Base-by-base conservation (phyloP, 30 jellyfish, hydroid and myxozoan species). In the Clytia hemisphaerica region DNA sequence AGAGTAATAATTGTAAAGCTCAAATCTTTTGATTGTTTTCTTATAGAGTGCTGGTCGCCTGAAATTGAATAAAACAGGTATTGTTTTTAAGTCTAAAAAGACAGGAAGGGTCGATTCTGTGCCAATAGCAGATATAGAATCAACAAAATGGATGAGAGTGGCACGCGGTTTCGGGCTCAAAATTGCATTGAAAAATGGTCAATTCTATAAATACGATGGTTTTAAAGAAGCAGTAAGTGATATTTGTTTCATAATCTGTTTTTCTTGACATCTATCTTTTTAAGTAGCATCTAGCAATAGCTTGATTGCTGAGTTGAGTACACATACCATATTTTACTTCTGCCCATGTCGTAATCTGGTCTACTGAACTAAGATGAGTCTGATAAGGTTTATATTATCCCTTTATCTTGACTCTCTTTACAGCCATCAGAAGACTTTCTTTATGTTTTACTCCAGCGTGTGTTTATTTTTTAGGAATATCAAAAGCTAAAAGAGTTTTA, bases 61-160 rank as follows among this genome's bases (percentile, higher is more conserved):
- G 62, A 65, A 81, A 29, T 83, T 86, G 26, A 83, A 86, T 64
- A 86, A 86, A 45, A 91, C 77, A 54, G 96, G 96, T 22, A 75
- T 73, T 21, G 93, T 86, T 19, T 86, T 86, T 67, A 86, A 78
- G 66, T 78, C 96, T 38, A 76, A 58, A 57, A 86, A 86, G 57
- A 86, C 96, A n/a, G 96, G 96, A 33, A 86, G 67, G 54, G 94
- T 86, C 15, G 96, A 86, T 14, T 90, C 88, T 29, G 74, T 80
- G 0, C 86, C 96, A 15, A 80, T 82, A 10, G 80, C 91, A 32
- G 96, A 86, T 28, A 78, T 86, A 25, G 93, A 86, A 32, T 38
- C 91, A 7, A 68, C 78, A 7, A 59, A 86, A 31, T 86, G 96
- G 96, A 47, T 86, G 81, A 65, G 93, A 62, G 96, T 86, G 22